Base-by-base conservation (phyloP, 2,113 vertebrate genomes). In the Turnix velox region DNA sequence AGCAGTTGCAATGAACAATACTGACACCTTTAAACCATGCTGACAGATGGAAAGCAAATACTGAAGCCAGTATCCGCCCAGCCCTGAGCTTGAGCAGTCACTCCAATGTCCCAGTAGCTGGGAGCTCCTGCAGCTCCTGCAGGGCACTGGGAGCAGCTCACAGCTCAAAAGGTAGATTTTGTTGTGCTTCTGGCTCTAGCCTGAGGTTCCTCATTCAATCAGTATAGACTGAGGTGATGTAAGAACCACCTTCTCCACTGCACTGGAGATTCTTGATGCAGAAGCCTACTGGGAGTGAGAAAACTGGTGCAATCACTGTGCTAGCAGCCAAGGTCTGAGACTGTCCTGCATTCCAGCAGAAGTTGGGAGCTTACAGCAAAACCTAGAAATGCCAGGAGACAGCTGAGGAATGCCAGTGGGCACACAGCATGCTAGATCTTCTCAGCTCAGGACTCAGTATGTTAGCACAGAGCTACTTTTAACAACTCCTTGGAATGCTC, bases 11-110 rank as follows among this genome's bases (percentile, higher is more conserved):
- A 48, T 25, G 73, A 61, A 40, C 69, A 78, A 82, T 74, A 6
- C 1, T n/a, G 48, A 84, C 78, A 87, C 80, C 66, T 82, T 74
- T 30, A 75, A 85, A 78, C 63, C 72, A 55, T 3, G 0, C 8
- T 9, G 9, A 71, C 0, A 23, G 86, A 33, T 19, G 57, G 40
- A 52, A 67, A 57, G 73, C 73, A 75, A 87, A 49, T 25, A 14
- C 28, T 3, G 1, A 37, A 12, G 20, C 3, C 0, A n/a, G 40
- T 0, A 10, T 24, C 43, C 72, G 76, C 69, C 80, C 84, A 72
- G 80, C 63, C 71, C 72, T 9, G 18, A 14, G 83, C 63, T 13
- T 15, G 0, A 77, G 80, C 57, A 40, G 63, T 2, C 18, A 67
- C 59, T 19, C 55, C 4, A 16, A 7, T 4, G 51, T 25, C 27